Evolutionary conservation across 2,888 invertebrate genomes (phyloP).

Genomic region (Pheosia tremula): DNA sequence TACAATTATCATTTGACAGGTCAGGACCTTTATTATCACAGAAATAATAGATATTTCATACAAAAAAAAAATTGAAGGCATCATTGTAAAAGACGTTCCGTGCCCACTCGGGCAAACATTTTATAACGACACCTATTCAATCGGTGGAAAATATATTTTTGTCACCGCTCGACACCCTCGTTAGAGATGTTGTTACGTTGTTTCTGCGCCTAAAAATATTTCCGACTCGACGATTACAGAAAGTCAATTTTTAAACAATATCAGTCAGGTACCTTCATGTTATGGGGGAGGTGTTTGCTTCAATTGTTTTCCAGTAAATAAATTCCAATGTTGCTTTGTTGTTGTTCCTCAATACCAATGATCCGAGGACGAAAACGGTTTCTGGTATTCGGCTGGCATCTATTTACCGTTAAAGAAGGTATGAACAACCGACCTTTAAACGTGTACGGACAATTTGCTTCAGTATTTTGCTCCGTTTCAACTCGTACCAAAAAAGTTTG

Average conservation of each 20-base stretch:
- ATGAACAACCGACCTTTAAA: too few relatives aligned
- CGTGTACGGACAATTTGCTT: too few relatives aligned
- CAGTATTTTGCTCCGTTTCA: too few relatives aligned
- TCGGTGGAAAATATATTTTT: slow-evolving; percentile 48
- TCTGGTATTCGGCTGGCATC: too few relatives aligned
- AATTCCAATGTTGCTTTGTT: neutral
- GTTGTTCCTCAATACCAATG: neutral
- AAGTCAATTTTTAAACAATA: slow-evolving; percentile 48
- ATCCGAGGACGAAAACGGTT: neutral
- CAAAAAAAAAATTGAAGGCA: slow-evolving; percentile 19
- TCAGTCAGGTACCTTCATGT: slow-evolving; percentile 25
- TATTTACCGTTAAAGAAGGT: too few relatives aligned
- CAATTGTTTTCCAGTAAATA: slow-evolving; percentile 1
- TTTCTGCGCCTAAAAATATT: slow-evolving; percentile 46
- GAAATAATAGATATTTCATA: slow-evolving; percentile 7
- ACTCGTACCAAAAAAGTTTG: too few relatives aligned
- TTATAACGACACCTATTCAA: slow-evolving; percentile 60
- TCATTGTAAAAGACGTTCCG: slow-evolving; percentile 30
- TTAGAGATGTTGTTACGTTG: slow-evolving; percentile 50
- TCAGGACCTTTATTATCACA: neutral
- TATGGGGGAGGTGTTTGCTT: slow-evolving; percentile 7
- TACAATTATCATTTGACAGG: too few relatives aligned
- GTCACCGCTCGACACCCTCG: slow-evolving; percentile 44
- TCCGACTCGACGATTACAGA: slow-evolving; percentile 45
- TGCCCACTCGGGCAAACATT: slow-evolving; percentile 43